Evolutionary conservation across 1,140 invertebrate genomes (phyloP), one percentile per base, ranked within the genome.

Genomic region (Orussus abietinus): DNA sequence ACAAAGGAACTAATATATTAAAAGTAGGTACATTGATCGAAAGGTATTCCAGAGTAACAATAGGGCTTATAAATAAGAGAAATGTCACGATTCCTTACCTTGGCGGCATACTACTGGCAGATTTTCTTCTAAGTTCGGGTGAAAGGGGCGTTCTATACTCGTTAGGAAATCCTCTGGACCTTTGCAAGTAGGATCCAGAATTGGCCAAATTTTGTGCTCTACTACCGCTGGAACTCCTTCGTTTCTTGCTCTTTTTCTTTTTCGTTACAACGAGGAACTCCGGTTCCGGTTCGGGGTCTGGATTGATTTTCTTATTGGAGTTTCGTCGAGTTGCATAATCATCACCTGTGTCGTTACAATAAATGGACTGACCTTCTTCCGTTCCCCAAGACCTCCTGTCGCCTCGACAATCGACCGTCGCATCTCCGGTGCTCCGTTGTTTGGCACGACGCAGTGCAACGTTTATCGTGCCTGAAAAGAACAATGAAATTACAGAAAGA

Each of bases 221-320:
- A 38, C 64, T 52, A 32, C 69, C 69, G 37, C 67, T 72, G 10
- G 65, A 72, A 46, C 70, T 74, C 36, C 70, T 74, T 1, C 77
- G 72, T 48, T 84, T 82, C 55, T 85, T 82, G 49, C 78, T 79
- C 45, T 81, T 80, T 52, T 83, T 84, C 51, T 83, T 83, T 51
- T 85, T 86, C 6, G 81, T 84, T 28, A 86, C 84, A 14, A 84
- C 80, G 51, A 82, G 76, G 63, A 85, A 86, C 38, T 86, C 84
- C 1, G 66, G 61, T 51, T 76, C 62, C 21, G 66, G 53, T 51
- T 75, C 59, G 32, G 54, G 36, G 19, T 73, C 67, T 45, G 62
- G 34, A 65, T 62, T 62, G 12, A 55, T 51, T 13, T 74, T 70
- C 46, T 69, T 69, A 19, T 62, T 63, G 18, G 64, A 62, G 38